Base-by-base conservation (phyloP, 2,113 vertebrate genomes). In the Sapayoa aenigma region DNA sequence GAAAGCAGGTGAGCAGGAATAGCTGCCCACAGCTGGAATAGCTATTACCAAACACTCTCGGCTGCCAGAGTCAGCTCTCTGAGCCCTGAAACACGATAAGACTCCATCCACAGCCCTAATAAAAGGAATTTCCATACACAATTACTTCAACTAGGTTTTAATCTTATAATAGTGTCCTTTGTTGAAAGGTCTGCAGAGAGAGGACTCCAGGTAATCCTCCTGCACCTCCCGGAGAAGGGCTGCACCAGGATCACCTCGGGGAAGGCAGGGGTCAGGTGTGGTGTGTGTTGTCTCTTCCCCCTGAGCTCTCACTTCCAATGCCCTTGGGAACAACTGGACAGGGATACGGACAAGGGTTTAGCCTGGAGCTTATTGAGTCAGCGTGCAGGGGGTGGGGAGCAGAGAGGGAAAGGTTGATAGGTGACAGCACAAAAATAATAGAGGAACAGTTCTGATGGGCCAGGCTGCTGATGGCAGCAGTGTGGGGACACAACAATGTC, bases 21-120 rank as follows among this genome's bases (percentile, higher is more conserved):
- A 33, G 49, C 37, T 5, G 2, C 20, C 42, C 3, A 7, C 79
- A 85, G 90, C 95, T 95, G 90, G 75, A 93, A 74, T 59, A 65
- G 90, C 42, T 20, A 56, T 94, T 89, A 82, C 15, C 82, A 67
- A 47, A 41, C 75, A 35, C 1, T 20, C 66, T 46, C 46, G 82
- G 49, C 90, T 93, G 83, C 86, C 71, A 30, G 69, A 35, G 55
- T 12, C n/a, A 13, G 78, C 39, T 53, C 69, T 22, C 65, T 6
- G 53, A 77, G 82, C 79, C 3, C 2, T 88, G 93, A 91, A 94
- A 96, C 84, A 84, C 8, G 87, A 28, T 79, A 69, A 82, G 84
- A 33, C 11, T 27, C 2, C 2, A 56, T 79, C 87, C 31, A 31
- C 76, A 67, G 39, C 56, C 52, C 24, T 65, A 62, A 55, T 69